These are phyloP conservation scores for Chaenodraco wilsoni DNA, from an alignment of 2,797 vertebrate species.

Conservation along the genomic window DNA sequence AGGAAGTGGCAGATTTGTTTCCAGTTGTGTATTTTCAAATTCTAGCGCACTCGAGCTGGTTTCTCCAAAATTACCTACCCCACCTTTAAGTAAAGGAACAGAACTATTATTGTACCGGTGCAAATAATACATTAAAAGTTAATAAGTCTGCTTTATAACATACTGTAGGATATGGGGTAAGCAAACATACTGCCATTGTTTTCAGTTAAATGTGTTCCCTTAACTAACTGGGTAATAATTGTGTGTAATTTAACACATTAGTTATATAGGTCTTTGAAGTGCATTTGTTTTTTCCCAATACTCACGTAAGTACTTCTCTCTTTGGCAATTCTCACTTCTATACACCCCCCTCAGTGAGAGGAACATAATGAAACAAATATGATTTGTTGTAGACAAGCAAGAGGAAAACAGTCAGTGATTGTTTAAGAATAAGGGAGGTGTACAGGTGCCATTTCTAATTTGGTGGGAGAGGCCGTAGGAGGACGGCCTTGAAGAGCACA, in stretches of 20 bases:
- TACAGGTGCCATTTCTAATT: constrained; percentile 82
- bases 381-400: constrained; percentile 71
- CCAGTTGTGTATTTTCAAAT: too few species aligned
- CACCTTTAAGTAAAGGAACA: neutral
- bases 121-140: neutral
- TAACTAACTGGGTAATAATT: constrained; percentile 13
- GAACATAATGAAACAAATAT: constrained; percentile 76
- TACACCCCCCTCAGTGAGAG: constrained; percentile 49
- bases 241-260: constrained; percentile 11
- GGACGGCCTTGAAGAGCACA: constrained; percentile 78
- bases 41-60: too few species aligned
- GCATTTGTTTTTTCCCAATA: neutral
- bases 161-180: neutral
- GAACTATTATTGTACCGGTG: neutral
- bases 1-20: too few species aligned
- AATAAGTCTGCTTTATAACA: neutral
- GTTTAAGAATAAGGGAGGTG: constrained; percentile 77
- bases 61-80: too few species aligned
- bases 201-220: constrained; percentile 5
- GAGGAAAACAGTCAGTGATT: constrained; percentile 73
- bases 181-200: neutral
- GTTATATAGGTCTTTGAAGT: constrained; percentile 13
- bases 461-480: constrained; percentile 67
- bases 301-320: constrained; percentile 12
- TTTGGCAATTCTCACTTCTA: constrained; percentile 33